A percentile compares a stretch with the other conserved stretches of the same genome.
Conservation (phyloP, 2,797 vertebrate genomes). For the Agapornis canus region DNA sequence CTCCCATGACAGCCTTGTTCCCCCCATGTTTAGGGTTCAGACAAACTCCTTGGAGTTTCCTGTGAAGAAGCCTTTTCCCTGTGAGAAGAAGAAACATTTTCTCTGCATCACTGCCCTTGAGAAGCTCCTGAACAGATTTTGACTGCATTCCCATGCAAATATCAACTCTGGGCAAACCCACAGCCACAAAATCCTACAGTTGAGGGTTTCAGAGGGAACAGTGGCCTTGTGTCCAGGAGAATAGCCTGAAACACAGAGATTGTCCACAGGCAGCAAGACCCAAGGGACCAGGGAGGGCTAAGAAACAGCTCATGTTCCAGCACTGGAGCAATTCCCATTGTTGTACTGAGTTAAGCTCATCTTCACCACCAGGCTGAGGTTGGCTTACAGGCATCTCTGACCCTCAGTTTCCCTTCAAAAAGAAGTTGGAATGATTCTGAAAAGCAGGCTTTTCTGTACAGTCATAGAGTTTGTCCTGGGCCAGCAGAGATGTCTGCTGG, state of each 20-base stretch:
- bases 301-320: not conserved
- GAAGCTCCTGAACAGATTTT: not conserved
- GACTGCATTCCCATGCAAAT: not conserved
- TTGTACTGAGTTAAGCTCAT: not conserved
- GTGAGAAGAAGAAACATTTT: not conserved
- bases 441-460: not conserved
- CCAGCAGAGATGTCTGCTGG: not conserved
- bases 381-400: not conserved
- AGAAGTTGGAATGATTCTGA: not conserved
- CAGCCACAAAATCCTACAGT: not conserved
- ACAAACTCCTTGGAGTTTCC: not conserved
- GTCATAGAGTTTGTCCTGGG: not conserved
- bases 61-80: not conserved
- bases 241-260: not conserved
- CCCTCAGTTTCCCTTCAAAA: not conserved
- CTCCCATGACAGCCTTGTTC: not conserved
- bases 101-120: not conserved
- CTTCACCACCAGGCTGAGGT: not conserved
- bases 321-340: not conserved
- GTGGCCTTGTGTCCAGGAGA: not conserved
- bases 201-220: not conserved
- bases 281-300: not conserved
- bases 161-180: not conserved
- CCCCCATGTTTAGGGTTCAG: not conserved
- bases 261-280: not conserved